Percentiles rank a stretch among this genome's conserved stretches.
Evolutionary conservation across 1,140 invertebrate genomes (phyloP).

Genomic region (Trachymyrmex septentrionalis): DNA sequence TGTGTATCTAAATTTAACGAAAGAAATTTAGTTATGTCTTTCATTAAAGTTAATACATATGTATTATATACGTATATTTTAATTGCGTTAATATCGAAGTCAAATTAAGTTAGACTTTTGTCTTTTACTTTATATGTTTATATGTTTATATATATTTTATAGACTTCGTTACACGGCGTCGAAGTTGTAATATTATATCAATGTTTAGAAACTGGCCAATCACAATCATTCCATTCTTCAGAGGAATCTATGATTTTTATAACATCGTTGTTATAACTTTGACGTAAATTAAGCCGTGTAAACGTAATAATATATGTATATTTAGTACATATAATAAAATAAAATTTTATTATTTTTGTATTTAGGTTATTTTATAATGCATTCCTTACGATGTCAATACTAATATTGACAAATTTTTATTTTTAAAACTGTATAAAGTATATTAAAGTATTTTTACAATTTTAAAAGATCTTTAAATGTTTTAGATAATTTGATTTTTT

Average conservation of each 20-base stretch:
- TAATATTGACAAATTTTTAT: not conserved
- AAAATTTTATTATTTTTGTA: not conserved
- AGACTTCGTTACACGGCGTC: too few relatives aligned
- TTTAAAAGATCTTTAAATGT: not conserved
- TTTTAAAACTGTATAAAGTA: not conserved
- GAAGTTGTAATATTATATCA: too few relatives aligned
- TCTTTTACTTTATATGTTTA: too few relatives aligned
- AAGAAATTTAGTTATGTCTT: not conserved
- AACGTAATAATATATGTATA: too few relatives aligned
- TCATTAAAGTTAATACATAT: not conserved
- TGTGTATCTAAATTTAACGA: slow-evolving; percentile 29
- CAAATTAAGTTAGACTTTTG: too few relatives aligned
- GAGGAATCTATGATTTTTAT: not conserved
- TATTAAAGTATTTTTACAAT: not conserved
- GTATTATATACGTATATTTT: not conserved
- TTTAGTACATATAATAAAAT: not conserved
- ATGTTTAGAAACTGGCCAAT: too few relatives aligned
- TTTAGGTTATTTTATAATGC: not conserved
- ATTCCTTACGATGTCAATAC: not conserved
- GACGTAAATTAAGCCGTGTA: too few relatives aligned
- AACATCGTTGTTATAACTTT: too few relatives aligned
- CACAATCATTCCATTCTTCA: too few relatives aligned
- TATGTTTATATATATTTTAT: too few relatives aligned
- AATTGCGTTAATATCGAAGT: too few relatives aligned
- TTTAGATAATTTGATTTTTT: too few relatives aligned